Evolutionary conservation across 2,888 invertebrate genomes (phyloP), one percentile per base, ranked within the genome.

Genomic region (Caenorhabditis afra): DNA sequence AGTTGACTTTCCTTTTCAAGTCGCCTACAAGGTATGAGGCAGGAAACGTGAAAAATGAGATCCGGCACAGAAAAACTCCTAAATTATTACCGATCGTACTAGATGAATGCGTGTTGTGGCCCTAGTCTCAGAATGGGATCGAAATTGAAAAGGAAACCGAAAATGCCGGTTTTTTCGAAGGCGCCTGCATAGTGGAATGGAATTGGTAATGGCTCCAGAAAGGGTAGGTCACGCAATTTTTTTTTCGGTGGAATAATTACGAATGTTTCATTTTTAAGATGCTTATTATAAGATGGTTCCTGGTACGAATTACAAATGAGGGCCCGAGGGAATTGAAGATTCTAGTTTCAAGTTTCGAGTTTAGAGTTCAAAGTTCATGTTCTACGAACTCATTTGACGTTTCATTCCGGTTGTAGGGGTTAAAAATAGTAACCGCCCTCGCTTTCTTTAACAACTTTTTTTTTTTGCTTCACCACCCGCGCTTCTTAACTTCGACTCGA

Each of bases 361-460:
- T n/a, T n/a, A n/a, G n/a, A n/a, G 29, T 37, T 50, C 23, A 41
- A 55, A 57, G 66, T 57, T 45, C 35, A 16, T n/a, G 20, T 47
- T 29, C 41, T 14, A 20, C 10, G 50, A 18, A 12, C n/a, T 23
- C n/a, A 57, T 66, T 65, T 29, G 52, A 52, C 53, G 45, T 65
- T 64, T 64, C 35, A 18, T 8, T 50, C 16, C n/a, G 35, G 41
- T 12, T 50, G 47, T 41, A 64, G 23, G 35, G n/a, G 39, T 22
- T 52, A 52, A 70, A 61, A 70, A 70, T 70, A 68, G 59, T 53
- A 45, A 47, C 55, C 53, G 45, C 65, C 41, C 10, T 53, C 44
- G 44, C 41, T 18, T 16, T 7, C 37, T 22, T 35, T 45, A 5
- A 5, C 29, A 5, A 5, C 29, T 29, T 29, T 29, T 29, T 29